These are phyloP conservation scores for Hydra vulgaris DNA, from an alignment of 30 jellyfish, hydroid and myxozoan genomes.

Conservation along the genomic window DNA sequence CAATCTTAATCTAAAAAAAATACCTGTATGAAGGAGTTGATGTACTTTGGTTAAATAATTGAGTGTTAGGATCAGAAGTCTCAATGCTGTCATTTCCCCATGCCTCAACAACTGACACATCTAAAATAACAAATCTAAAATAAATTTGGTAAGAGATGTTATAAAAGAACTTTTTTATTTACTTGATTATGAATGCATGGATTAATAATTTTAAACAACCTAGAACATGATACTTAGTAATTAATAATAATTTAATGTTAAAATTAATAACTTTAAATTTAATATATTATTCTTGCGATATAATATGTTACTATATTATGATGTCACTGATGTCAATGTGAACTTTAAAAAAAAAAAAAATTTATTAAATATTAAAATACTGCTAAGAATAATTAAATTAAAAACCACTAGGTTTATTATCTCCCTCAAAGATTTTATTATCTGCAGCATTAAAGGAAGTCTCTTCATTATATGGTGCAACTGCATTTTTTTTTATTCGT, in stretches of 20 bases:
- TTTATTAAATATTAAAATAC: too few relatives aligned
- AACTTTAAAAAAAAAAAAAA: too few relatives aligned
- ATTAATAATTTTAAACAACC: too few relatives aligned
- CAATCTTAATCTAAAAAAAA: too few relatives aligned
- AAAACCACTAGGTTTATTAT: constrained; percentile 1
- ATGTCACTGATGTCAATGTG: too few relatives aligned
- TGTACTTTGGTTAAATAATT: neutral
- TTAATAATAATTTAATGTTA: too few relatives aligned
- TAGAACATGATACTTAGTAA: too few relatives aligned
- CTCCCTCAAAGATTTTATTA: neutral
- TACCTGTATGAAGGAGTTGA: neutral
- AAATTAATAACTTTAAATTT: too few relatives aligned
- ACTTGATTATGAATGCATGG: too few relatives aligned
- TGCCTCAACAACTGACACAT: neutral
- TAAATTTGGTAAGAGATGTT: neutral
- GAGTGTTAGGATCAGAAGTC: neutral
- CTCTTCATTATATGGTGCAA: constrained; percentile 23
- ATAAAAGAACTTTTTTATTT: neutral
- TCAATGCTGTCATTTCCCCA: neutral
- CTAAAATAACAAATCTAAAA: neutral
- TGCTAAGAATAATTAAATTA: neutral
- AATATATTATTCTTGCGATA: too few relatives aligned
- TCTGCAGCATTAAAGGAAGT: constrained; percentile 11
- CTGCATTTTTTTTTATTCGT: constrained; percentile 17
- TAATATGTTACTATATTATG: too few relatives aligned